Percentiles rank a stretch among this genome's conserved stretches.
These are phyloP conservation scores for Parasteatoda tepidariorum DNA, from an alignment of 1,140 invertebrate species.

Conservation along the genomic window DNA sequence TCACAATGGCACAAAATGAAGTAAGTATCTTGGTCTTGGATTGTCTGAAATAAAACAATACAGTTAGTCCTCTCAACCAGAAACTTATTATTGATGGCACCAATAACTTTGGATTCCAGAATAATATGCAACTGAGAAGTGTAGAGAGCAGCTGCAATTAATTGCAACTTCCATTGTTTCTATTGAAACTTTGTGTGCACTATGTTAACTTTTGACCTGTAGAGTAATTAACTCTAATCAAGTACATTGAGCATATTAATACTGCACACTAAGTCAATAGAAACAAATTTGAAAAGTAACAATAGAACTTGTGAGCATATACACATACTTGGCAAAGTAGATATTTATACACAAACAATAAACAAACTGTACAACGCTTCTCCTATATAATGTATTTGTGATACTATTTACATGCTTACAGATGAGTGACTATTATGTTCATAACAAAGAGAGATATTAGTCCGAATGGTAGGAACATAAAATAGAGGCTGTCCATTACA, in stretches of 20 bases:
- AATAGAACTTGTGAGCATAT: conserved; percentile 50
- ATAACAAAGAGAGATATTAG: conserved; percentile 30
- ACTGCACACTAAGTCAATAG: conserved; percentile 42
- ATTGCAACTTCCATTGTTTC: not conserved
- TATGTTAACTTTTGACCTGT: not conserved
- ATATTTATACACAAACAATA: conserved; percentile 59
- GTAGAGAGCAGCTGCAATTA: not conserved
- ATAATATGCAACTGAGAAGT: conserved; percentile 7
- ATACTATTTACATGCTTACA: conserved; percentile 47
- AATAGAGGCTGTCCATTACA: conserved; percentile 7
- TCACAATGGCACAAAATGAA: conserved; percentile 57
- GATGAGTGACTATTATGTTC: conserved; percentile 27
- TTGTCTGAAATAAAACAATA: conserved; percentile 17
- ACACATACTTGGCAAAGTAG: conserved; percentile 53
- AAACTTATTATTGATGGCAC: conserved; percentile 26
- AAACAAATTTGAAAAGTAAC: conserved; percentile 33
- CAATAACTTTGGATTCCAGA: not conserved
- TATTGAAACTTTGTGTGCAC: conserved; percentile 11
- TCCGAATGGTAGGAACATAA: conserved; percentile 58
- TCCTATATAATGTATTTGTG: conserved; percentile 37
- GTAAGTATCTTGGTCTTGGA: conserved; percentile 47
- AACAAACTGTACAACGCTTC: conserved; percentile 51
- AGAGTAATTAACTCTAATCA: conserved; percentile 16
- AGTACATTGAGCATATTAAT: conserved; percentile 55
- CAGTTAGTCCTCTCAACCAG: conserved; percentile 16